Conservation (phyloP, 2,797 vertebrate genomes). For the Myotis myotis region DNA sequence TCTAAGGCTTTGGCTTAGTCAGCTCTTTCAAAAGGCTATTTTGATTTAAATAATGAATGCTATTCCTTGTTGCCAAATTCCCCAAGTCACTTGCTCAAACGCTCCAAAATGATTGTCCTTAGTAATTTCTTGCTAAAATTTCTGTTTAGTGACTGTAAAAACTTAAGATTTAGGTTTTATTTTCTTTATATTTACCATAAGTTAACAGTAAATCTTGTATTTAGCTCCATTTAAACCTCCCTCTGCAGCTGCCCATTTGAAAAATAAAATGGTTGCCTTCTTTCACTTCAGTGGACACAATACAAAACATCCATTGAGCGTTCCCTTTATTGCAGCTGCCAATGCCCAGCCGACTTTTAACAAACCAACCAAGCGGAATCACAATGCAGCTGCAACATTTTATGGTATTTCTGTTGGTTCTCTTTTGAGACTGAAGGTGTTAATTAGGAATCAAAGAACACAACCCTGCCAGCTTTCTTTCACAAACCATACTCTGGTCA, state of each 20-base stretch:
- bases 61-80: conserved; percentile 64
- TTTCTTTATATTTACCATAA: conserved; percentile 87
- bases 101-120: conserved; percentile 65
- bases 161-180: conserved; percentile 73
- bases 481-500: conserved; percentile 84
- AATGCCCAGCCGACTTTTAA: conserved; percentile 89
- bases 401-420: conserved; percentile 88
- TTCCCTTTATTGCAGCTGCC: conserved; percentile 88
- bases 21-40: conserved; percentile 68
- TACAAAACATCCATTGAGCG: conserved; percentile 91
- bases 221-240: conserved; percentile 88
- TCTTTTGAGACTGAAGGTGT: conserved; percentile 88
- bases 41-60: conserved; percentile 76
- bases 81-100: conserved; percentile 50
- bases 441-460: conserved; percentile 91
- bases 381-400: conserved; percentile 91
- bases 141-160: conserved; percentile 66
- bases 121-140: conserved; percentile 63
- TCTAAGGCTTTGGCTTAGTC: conserved; percentile 70
- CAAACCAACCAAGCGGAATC: conserved; percentile 90
- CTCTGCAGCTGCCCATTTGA: conserved; percentile 89
- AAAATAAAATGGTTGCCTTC: conserved; percentile 90
- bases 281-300: conserved; percentile 88
- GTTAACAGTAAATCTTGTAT: conserved; percentile 90
- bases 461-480: conserved; percentile 87